phyloP scores from a whole-genome alignment of 2,888 invertebrate genomes.

The Latrodectus hesperus region DNA sequence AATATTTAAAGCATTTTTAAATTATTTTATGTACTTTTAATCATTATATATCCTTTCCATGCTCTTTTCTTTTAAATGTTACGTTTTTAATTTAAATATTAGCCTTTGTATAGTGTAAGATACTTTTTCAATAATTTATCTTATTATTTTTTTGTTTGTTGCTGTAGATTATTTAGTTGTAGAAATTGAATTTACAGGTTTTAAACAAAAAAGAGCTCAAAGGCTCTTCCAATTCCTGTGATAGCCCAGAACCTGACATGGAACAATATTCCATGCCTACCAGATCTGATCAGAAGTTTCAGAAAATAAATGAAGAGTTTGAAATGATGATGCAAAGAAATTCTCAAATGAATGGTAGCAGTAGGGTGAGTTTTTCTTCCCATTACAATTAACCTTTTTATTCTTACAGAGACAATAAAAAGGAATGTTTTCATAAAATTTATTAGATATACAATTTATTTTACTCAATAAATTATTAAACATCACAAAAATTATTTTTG shows the following conservation, averaged over 20 bases:
- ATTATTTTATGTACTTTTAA: too few relatives aligned
- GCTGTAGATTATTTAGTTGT: not conserved
- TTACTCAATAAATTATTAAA: too few relatives aligned
- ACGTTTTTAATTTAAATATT: too few relatives aligned
- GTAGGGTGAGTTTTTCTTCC: constrained; percentile 33
- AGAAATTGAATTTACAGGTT: constrained; percentile 79
- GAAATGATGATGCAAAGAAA: constrained; percentile 89
- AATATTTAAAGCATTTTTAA: too few relatives aligned
- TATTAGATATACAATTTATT: too few relatives aligned
- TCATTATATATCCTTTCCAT: too few relatives aligned
- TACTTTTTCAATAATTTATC: not conserved
- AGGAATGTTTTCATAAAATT: too few relatives aligned
- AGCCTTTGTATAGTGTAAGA: too few relatives aligned
- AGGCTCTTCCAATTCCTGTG: constrained; percentile 71
- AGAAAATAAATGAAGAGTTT: constrained; percentile 97
- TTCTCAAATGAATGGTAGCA: constrained; percentile 82
- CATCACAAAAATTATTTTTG: too few relatives aligned
- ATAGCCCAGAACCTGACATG: constrained; percentile 80
- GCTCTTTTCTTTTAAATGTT: too few relatives aligned
- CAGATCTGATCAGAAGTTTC: constrained; percentile 95
- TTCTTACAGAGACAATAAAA: too few relatives aligned
- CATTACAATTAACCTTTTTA: too few relatives aligned
- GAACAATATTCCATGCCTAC: constrained; percentile 86
- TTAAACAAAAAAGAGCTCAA: constrained; percentile 99
- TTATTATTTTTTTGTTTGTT: not conserved